Percentiles rank a stretch among this genome's conserved stretches.
Evolutionary conservation across 2,888 invertebrate genomes (phyloP).

Genomic region (Drosophila ochracea): DNA sequence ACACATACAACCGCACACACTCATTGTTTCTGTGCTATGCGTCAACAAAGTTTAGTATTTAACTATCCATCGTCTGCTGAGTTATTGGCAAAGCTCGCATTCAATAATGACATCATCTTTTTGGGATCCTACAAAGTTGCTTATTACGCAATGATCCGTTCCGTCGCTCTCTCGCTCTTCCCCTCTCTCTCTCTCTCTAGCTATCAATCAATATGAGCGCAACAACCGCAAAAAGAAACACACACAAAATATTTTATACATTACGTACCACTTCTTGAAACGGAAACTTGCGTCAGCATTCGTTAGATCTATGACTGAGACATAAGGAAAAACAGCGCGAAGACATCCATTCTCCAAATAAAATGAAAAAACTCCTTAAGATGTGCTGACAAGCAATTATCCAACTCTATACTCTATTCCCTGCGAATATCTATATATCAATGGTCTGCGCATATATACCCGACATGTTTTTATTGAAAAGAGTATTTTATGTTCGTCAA

Average conservation of each 20-base stretch:
- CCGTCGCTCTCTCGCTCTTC: slow-evolving; percentile 20
- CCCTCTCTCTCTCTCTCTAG: slow-evolving; percentile 11
- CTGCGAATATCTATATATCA: background rate
- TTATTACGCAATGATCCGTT: slow-evolving; percentile 53
- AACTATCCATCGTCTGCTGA: slow-evolving; percentile 57
- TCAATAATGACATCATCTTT: slow-evolving; percentile 46
- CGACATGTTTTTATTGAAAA: background rate
- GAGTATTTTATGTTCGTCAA: background rate
- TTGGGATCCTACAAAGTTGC: slow-evolving; percentile 36
- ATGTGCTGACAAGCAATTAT: slow-evolving; percentile 11
- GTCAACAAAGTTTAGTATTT: slow-evolving; percentile 50
- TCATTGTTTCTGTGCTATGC: slow-evolving; percentile 31
- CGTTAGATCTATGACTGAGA: slow-evolving; percentile 27
- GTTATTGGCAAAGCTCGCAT: slow-evolving; percentile 61
- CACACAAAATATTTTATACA: slow-evolving; percentile 27
- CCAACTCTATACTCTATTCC: background rate
- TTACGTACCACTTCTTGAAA: slow-evolving; percentile 37
- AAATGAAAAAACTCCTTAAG: slow-evolving; percentile 12
- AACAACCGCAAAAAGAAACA: slow-evolving; percentile 2
- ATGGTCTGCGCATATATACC: background rate
- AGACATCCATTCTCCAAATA: slow-evolving; percentile 8
- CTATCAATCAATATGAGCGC: slow-evolving; percentile 21
- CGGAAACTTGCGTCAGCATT: slow-evolving; percentile 54
- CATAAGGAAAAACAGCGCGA: slow-evolving; percentile 2
- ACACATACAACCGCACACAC: background rate